Conservation (phyloP, 2,888 invertebrate genomes). For the Clusia tigrina region DNA sequence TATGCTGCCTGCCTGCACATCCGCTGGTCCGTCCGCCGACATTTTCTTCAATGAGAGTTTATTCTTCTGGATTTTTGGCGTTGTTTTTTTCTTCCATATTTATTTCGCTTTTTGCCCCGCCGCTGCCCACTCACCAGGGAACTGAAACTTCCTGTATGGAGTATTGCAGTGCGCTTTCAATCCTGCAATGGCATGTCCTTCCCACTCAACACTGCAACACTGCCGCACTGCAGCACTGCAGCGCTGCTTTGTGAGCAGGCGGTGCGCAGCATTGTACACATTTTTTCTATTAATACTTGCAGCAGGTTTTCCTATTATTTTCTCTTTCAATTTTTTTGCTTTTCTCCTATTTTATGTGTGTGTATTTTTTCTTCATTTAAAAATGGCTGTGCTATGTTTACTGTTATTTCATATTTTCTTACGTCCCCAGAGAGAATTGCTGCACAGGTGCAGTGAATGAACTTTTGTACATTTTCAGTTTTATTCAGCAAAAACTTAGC, state of each 20-base stretch:
- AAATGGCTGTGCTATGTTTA: conserved; percentile 3
- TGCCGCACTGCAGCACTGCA: too few species aligned
- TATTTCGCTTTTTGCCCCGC: background rate
- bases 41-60: conserved; percentile 15
- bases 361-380: background rate
- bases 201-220: too few species aligned
- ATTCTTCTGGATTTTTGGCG: conserved; percentile 1
- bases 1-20: too few species aligned
- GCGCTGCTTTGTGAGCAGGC: too few species aligned
- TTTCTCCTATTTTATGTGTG: background rate
- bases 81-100: background rate
- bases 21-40: conserved; percentile 14
- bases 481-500: too few species aligned
- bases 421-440: background rate
- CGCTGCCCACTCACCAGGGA: background rate
- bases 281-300: background rate
- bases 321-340: too few species aligned
- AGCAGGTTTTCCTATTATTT: too few species aligned
- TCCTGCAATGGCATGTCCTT: too few species aligned
- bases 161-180: too few species aligned
- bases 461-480: background rate
- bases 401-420: background rate
- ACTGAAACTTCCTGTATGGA: background rate
- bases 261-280: background rate
- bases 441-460: background rate